Evolutionary conservation across 1,140 invertebrate species (phyloP), one percentile per base, ranked within the genome.

Genomic region (Luehdorfia chinensis): DNA sequence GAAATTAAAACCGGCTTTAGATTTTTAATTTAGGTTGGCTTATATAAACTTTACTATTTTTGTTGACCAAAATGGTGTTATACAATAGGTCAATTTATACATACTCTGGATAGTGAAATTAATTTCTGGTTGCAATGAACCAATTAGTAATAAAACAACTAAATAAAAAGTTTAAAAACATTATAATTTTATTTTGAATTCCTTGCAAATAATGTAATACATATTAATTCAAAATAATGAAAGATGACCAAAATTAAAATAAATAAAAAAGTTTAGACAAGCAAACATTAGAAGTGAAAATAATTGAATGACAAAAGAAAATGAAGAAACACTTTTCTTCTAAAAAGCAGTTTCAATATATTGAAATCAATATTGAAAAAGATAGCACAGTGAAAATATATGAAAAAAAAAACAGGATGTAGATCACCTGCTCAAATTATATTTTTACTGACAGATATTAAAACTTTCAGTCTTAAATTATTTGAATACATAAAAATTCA

Each of bases 271-370:
- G 47, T 39, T 52, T 55, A 52, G 46, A 51, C 36, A 59, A 39
- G 46, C 34, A 58, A 58, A 52, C 25, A 45, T 25, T 50, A 51
- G 48, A 53, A 67, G 47, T 39, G 44, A 53, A 50, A 62, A 46
- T 67, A 19, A 47, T 53, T 39, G 4, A 31, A 41, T n/a, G 3
- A 15, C 27, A 33, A 50, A 59, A 56, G 33, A 66, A 33, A 47
- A 62, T 49, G 41, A 55, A 60, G 50, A 74, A 74, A 71, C 64
- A 64, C 73, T 76, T 77, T 78, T 70, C 41, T 61, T 55, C 39
- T 49, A 54, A 76, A 79, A 80, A 77, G 71, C 51, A 58, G 57
- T 69, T 71, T 60, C 57, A 56, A 49, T 54, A 46, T 44, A 4
- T 25, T 46, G 47, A 62, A 62, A 62, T 54, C 27, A 6, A 62